A percentile compares a stretch with the other conserved stretches of the same genome.
Evolutionary conservation across 2,888 invertebrate genomes (phyloP).

Genomic region (Agonopterix subpropinquella): DNA sequence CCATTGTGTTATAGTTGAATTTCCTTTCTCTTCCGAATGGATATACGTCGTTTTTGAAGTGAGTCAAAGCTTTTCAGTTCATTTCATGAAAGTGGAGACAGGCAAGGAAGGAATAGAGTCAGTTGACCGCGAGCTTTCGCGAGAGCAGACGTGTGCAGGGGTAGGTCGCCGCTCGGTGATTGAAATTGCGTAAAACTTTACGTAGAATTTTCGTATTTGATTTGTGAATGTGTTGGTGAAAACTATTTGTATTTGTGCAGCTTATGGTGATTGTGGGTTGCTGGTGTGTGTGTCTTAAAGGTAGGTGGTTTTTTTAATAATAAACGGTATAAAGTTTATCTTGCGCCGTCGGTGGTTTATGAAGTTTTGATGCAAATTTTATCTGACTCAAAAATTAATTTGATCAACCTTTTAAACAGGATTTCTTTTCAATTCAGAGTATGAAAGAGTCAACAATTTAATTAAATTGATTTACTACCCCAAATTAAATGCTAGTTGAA

Average conservation of each 20-base stretch:
- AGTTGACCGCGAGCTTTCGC: slow-evolving; percentile 72
- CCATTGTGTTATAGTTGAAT: slow-evolving; percentile 5
- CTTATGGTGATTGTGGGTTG: neutral
- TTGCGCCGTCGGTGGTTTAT: no score
- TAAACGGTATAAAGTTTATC: no score
- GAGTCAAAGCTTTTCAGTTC: slow-evolving; percentile 52
- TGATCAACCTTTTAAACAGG: no score
- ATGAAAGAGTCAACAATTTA: no score
- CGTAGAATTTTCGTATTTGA: slow-evolving; percentile 19
- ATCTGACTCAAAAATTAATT: no score
- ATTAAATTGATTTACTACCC: no score
- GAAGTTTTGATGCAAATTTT: no score
- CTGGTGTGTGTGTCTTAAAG: neutral
- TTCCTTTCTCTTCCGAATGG: slow-evolving; percentile 10
- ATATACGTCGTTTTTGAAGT: slow-evolving; percentile 32
- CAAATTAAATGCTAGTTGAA: no score
- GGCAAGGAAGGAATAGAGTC: slow-evolving; percentile 45
- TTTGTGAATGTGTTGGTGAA: neutral
- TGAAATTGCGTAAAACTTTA: slow-evolving; percentile 55
- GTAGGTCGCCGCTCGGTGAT: slow-evolving; percentile 13
- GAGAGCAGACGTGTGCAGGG: slow-evolving; percentile 38
- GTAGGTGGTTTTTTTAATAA: neutral
- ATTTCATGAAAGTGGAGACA: slow-evolving; percentile 70
- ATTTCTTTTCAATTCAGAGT: no score
- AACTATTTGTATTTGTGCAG: neutral